Evolutionary conservation across 2,113 vertebrate species (phyloP), one percentile per base, ranked within the genome.

Genomic region (Ptyas mucosa): DNA sequence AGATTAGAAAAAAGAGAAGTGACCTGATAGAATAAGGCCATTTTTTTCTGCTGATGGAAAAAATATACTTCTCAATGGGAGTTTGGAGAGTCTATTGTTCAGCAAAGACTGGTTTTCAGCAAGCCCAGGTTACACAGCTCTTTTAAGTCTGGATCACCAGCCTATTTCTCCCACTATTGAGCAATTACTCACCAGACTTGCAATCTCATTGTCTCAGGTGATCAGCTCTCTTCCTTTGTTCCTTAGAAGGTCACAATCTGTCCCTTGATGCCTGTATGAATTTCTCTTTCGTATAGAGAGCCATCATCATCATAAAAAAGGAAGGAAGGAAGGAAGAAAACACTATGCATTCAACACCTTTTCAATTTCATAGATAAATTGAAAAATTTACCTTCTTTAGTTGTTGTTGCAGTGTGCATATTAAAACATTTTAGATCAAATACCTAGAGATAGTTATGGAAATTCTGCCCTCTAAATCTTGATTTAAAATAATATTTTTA

Each of bases 131-230:
- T 46, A 93, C 49, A 88, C 51, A 20, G 54, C 5, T 85, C 23
- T n/a, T 4, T 46, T 49, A 39, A 4, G 4, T 26, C 12, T 46
- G 1, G 29, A 90, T 24, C 5, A 14, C 43, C 53, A 93, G 29
- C 9, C 81, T 89, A 54, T 90, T 94, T 94, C 88, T 90, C 75
- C 75, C 54, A 49, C 91, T 69, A 61, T 86, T 90, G 91, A 86
- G 88, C 93, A 94, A 64, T 90, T 87, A 86, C 57, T 92, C 88
- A 87, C 88, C 54, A 69, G 88, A 51, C 75, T 86, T 87, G 69
- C 51, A 53, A 87, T 15, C 55, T 64, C 69, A 86, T 89, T 89
- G 90, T 86, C 75, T 87, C 88, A 43, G 39, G 88, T 91, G 91
- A 94, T 61, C 93, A 69, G 57, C 24, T 90, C 34, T 5, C 52